Evolutionary conservation across 2,113 vertebrate genomes (phyloP).

Genomic region (Himantopus leucocephalus): DNA sequence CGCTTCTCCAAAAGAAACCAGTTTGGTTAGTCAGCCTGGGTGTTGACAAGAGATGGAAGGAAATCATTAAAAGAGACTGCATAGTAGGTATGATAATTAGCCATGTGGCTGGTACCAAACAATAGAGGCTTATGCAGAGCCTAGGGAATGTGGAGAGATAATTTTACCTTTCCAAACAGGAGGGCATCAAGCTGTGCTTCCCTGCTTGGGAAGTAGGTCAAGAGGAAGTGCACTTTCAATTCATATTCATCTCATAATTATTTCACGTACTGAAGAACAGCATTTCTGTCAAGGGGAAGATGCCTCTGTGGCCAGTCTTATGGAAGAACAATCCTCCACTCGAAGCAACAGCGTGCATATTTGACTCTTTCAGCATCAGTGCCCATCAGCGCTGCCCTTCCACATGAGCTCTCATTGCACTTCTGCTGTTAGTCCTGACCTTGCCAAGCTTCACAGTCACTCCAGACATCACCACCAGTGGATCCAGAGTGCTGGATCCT

Average conservation of each 20-base stretch:
- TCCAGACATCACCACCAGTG: neutral
- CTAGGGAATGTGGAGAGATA: slow-evolving; percentile 43
- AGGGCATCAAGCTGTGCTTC: slow-evolving; percentile 30
- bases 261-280: slow-evolving; percentile 59
- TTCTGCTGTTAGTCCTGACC: neutral
- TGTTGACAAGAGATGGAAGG: slow-evolving; percentile 56
- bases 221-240: slow-evolving; percentile 60
- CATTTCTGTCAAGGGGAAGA: neutral
- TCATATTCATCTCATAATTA: slow-evolving; percentile 63
- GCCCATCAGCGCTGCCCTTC: neutral
- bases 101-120: slow-evolving; percentile 38
- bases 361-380: neutral
- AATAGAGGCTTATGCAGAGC: slow-evolving; percentile 21
- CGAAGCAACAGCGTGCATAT: neutral
- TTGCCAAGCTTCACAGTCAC: neutral
- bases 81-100: slow-evolving; percentile 50
- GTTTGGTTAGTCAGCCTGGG: slow-evolving; percentile 56
- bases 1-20: slow-evolving; percentile 31
- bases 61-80: slow-evolving; percentile 41
- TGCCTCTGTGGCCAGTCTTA: neutral
- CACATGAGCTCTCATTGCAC: neutral
- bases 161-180: slow-evolving; percentile 53
- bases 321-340: slow-evolving; percentile 6
- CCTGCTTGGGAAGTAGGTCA: slow-evolving; percentile 67
- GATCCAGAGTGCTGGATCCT: neutral